phyloP scores from a whole-genome alignment of 2,797 vertebrate genomes.

The Parambassis ranga region DNA sequence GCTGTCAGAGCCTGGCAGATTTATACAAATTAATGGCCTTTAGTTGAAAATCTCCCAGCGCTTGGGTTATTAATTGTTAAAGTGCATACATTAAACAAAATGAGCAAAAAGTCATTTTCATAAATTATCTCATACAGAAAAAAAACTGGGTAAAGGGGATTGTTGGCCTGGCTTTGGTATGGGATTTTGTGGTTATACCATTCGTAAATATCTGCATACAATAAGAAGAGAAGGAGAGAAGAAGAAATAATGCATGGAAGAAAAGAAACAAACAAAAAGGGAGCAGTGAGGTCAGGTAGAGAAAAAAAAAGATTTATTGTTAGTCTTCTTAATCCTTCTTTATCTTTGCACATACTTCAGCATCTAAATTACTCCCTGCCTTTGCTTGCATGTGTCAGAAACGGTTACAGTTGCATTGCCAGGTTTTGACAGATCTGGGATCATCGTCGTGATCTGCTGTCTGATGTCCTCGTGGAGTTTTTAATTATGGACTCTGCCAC shows the following conservation, averaged over 20 bases:
- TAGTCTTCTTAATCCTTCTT: too few species aligned
- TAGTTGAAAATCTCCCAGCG: conserved; percentile 83
- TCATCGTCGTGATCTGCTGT: neutral
- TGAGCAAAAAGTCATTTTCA: conserved; percentile 88
- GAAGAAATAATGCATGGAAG: conserved; percentile 13
- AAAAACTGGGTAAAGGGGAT: conserved; percentile 50
- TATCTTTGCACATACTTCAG: too few species aligned
- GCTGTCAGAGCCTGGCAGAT: conserved; percentile 82
- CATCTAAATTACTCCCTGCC: too few species aligned
- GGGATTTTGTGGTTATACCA: conserved; percentile 23
- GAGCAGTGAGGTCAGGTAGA: too few species aligned
- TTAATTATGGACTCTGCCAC: too few species aligned
- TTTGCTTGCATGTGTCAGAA: too few species aligned
- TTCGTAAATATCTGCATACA: too few species aligned
- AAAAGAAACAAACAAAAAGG: too few species aligned
- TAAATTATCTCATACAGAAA: conserved; percentile 81
- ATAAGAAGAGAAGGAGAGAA: too few species aligned
- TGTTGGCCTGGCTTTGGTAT: conserved; percentile 42
- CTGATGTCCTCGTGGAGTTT: neutral
- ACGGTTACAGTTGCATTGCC: too few species aligned
- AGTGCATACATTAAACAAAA: conserved; percentile 89
- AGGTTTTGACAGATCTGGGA: neutral
- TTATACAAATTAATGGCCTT: conserved; percentile 89
- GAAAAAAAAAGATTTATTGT: too few species aligned
- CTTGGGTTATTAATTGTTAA: conserved; percentile 88